These are phyloP conservation scores for Drosophila bunnanda DNA, from an alignment of 2,888 invertebrate species.

Conservation along the genomic window DNA sequence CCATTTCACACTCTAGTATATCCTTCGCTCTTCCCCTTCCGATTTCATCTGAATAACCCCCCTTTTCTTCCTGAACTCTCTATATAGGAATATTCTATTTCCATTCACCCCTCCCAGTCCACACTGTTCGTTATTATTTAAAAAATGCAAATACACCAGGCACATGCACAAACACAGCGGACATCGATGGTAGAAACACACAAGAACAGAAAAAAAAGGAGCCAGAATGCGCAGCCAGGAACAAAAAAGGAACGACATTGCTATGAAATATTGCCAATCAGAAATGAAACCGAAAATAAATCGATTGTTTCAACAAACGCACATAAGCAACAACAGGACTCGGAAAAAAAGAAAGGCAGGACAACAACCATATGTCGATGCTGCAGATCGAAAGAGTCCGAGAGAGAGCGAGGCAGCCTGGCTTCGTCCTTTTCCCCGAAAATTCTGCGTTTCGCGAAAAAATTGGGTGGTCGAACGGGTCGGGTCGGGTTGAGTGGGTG, in stretches of 20 bases:
- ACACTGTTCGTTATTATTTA: conserved; percentile 48
- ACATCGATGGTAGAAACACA: background rate
- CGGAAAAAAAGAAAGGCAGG: background rate
- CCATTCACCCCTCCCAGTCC: background rate
- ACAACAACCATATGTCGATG: conserved; percentile 34
- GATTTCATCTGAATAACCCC: background rate
- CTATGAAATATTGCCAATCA: conserved; percentile 83
- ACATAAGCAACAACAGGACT: conserved; percentile 50
- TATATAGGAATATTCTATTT: conserved; percentile 7
- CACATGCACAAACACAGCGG: conserved; percentile 26
- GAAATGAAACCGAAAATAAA: conserved; percentile 84
- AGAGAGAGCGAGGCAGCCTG: background rate
- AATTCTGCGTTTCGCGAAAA: conserved; percentile 72
- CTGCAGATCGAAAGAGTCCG: conserved; percentile 57
- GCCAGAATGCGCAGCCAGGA: conserved; percentile 5
- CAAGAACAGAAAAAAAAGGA: background rate
- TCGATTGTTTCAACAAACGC: conserved; percentile 81
- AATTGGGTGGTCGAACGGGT: conserved; percentile 39
- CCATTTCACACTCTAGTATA: background rate
- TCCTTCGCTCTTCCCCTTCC: background rate
- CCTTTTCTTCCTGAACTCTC: background rate
- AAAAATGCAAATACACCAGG: conserved; percentile 62
- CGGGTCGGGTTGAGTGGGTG: conserved; percentile 31
- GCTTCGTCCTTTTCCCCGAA: conserved; percentile 47
- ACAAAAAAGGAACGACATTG: conserved; percentile 53